Evolutionary conservation across 1,140 invertebrate species (phyloP), one percentile per base, ranked within the genome.

Genomic region (Drosophila ambigua): DNA sequence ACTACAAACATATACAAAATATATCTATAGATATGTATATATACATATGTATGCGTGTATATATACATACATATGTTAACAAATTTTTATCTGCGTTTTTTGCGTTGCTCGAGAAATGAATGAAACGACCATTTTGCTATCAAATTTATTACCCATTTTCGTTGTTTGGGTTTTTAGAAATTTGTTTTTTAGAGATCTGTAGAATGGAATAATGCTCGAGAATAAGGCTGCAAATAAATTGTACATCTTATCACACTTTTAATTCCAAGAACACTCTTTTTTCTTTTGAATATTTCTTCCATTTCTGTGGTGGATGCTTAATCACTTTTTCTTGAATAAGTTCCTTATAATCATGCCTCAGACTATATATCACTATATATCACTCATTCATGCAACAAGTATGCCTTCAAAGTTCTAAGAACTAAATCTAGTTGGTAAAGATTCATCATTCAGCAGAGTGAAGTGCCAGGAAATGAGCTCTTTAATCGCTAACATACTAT

Each of bases 51-150:
- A 20, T 46, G 16, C 16, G 16, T 16, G 16, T 55, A 23, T 51
- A 6, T 31, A 8, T 52, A 53, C 43, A 7, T 44, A 53, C 71
- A 24, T 69, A 9, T 68, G 20, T 65, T 50, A 48, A 75, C 73
- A 82, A 55, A 77, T 57, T 74, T 69, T 77, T 87, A 87, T 87
- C 81, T 85, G 62, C 49, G 67, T 73, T 71, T 72, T 46, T 64
- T 60, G 68, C 64, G 4, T 11, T 39, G 11, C 11, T 11, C 11
- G 11, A 39, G 59, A 74, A 81, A 85, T 85, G 82, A 81, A 85
- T 87, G 82, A 81, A 87, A 73, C 81, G 82, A 69, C 78, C 72
- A 75, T 78, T 75, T 67, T 48, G 44, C 69, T 65, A 87, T 87
- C 76, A 79, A 82, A 79, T 87, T 79, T 82, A 87, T 85, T 72